phyloP scores from a whole-genome alignment of 2,113 vertebrate genomes.

The Sarotherodon lohbergeri region DNA sequence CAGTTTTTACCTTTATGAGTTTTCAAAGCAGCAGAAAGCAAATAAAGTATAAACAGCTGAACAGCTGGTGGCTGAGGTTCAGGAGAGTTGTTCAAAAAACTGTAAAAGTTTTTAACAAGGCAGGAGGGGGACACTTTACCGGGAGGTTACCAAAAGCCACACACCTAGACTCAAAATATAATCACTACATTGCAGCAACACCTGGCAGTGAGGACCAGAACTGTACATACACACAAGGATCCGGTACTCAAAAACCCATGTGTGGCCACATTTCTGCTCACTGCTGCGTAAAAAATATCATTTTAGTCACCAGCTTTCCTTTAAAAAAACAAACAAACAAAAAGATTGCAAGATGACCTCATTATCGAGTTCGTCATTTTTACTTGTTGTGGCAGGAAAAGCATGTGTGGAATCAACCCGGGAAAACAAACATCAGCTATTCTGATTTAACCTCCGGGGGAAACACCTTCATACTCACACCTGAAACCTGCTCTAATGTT shows the following conservation, averaged over 20 bases:
- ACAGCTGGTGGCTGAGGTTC: neutral
- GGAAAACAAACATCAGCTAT: neutral
- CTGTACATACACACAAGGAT: neutral
- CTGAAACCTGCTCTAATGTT: neutral
- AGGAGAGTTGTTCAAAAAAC: neutral
- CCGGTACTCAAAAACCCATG: no score
- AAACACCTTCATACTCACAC: neutral
- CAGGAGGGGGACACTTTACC: neutral
- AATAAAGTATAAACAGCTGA: constrained; percentile 13
- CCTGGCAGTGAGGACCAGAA: neutral
- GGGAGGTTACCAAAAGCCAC: neutral
- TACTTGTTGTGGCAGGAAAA: neutral
- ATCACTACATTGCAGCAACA: neutral
- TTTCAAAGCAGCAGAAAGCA: neutral
- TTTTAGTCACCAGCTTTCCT: neutral
- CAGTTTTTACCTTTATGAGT: neutral
- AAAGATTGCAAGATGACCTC: neutral
- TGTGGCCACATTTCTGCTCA: neutral
- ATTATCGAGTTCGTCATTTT: neutral
- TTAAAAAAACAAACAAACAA: neutral
- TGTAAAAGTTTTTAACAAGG: constrained; percentile 13
- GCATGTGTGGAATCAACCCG: neutral
- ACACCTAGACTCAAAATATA: neutral
- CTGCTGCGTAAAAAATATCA: neutral
- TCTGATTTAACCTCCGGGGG: neutral